Evolutionary conservation across 1,140 invertebrate species (phyloP).

Genomic region (Temnothorax curvispinosus): DNA sequence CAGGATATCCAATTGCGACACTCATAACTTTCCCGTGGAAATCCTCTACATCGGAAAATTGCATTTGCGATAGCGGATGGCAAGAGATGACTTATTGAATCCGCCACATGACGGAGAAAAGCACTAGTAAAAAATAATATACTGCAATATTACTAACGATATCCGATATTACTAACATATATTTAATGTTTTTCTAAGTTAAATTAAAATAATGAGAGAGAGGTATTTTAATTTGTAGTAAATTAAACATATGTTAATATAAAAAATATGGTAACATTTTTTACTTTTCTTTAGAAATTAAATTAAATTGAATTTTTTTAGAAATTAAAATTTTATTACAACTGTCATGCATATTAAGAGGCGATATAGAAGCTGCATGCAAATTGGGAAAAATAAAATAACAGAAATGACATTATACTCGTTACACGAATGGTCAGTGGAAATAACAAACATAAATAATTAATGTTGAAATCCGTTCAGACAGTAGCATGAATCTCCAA

Average conservation of each 20-base stretch:
- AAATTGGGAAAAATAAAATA: conserved; percentile 2
- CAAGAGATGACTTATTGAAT: conserved; percentile 25
- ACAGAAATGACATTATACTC: not conserved
- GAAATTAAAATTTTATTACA: not conserved
- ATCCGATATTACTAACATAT: too few species aligned
- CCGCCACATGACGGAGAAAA: not conserved
- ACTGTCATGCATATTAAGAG: not conserved
- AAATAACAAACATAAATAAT: conserved; percentile 46
- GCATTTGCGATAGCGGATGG: conserved; percentile 28
- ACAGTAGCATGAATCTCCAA: conserved; percentile 33
- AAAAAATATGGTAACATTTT: not conserved
- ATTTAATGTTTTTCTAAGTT: not conserved
- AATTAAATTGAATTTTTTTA: too few species aligned
- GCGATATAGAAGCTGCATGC: not conserved
- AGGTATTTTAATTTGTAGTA: not conserved
- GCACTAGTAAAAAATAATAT: conserved; percentile 10
- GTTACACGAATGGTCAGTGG: not conserved
- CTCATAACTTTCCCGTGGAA: conserved; percentile 47
- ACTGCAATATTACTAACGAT: not conserved
- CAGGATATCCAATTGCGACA: conserved; percentile 40
- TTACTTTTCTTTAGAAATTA: too few species aligned
- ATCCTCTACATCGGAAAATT: conserved; percentile 40
- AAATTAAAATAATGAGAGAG: not conserved
- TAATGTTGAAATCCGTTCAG: conserved; percentile 24
- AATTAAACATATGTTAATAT: not conserved